A percentile compares a stretch with the other conserved stretches of the same genome.
Evolutionary conservation across 2,113 vertebrate species (phyloP).

Genomic region (Myrmophylax atrothorax): DNA sequence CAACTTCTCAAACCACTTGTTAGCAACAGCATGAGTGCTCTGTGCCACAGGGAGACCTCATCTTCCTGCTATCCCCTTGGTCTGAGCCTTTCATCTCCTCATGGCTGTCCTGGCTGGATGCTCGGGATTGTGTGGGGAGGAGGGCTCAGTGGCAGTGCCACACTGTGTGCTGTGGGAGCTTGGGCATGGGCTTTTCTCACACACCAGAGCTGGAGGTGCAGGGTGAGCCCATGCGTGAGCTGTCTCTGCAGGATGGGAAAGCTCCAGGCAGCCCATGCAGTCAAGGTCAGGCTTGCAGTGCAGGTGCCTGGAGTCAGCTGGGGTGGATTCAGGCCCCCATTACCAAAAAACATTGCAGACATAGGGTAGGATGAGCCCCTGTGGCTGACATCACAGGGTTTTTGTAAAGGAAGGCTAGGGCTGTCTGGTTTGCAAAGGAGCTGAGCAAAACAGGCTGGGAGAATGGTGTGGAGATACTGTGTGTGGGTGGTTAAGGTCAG

Average conservation of each 20-base stretch:
- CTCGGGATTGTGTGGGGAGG: fast-evolving
- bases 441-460: background rate
- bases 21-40: background rate
- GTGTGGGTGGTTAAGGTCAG: background rate
- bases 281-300: background rate
- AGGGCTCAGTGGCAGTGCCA: background rate
- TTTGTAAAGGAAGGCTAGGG: background rate
- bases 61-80: background rate
- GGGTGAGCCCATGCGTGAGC: fast-evolving
- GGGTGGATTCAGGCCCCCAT: fast-evolving
- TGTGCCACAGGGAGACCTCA: too few relatives aligned
- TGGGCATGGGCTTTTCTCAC: fast-evolving
- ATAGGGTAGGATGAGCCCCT: background rate
- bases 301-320: background rate
- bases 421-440: background rate
- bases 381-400: too few relatives aligned
- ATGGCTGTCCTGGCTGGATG: background rate
- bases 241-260: background rate
- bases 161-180: background rate
- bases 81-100: background rate
- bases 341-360: background rate
- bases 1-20: background rate
- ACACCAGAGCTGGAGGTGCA: background rate
- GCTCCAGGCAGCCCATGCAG: background rate
- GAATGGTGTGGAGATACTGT: fast-evolving